These are phyloP conservation scores for Acrocephalus kingi DNA, from an alignment of 2,113 vertebrate genomes.

Conservation along the genomic window DNA sequence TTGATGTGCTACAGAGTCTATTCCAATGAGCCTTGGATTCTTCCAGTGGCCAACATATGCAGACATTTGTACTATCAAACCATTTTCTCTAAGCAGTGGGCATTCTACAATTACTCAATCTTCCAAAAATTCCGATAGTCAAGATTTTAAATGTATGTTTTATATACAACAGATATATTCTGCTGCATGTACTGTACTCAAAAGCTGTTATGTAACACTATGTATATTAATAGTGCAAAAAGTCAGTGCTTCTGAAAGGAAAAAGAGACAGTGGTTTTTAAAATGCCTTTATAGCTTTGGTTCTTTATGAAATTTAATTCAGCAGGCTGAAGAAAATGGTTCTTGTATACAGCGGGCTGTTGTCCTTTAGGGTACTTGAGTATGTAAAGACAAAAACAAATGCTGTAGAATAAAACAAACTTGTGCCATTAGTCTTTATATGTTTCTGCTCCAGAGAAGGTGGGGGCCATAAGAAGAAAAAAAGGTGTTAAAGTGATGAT, in stretches of 20 bases:
- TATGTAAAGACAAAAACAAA: slow-evolving; percentile 74
- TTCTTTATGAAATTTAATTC: slow-evolving; percentile 82
- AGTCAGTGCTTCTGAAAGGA: slow-evolving; percentile 73
- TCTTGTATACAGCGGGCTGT: slow-evolving; percentile 80
- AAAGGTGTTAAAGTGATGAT: slow-evolving; percentile 83
- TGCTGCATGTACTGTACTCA: slow-evolving; percentile 82
- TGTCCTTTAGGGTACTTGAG: slow-evolving; percentile 78
- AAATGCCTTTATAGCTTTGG: slow-evolving; percentile 82
- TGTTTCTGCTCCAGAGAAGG: slow-evolving; percentile 82
- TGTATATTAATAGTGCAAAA: slow-evolving; percentile 80
- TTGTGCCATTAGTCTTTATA: slow-evolving; percentile 82
- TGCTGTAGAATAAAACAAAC: slow-evolving; percentile 74
- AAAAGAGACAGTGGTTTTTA: slow-evolving; percentile 76
- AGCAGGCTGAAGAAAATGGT: slow-evolving; percentile 84
- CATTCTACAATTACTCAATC: slow-evolving; percentile 75
- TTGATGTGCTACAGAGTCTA: slow-evolving; percentile 74
- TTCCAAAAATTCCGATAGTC: slow-evolving; percentile 71
- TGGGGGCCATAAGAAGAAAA: slow-evolving; percentile 67
- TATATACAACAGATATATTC: slow-evolving; percentile 79
- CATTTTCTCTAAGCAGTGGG: slow-evolving; percentile 79
- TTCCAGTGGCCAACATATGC: slow-evolving; percentile 77
- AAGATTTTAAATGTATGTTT: slow-evolving; percentile 80
- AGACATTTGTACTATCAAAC: slow-evolving; percentile 77
- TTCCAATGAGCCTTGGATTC: slow-evolving; percentile 75
- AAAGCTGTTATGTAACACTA: slow-evolving; percentile 79